These are phyloP conservation scores for Zaprionus lachaisei DNA, from an alignment of 1,140 invertebrate genomes.

Conservation along the genomic window DNA sequence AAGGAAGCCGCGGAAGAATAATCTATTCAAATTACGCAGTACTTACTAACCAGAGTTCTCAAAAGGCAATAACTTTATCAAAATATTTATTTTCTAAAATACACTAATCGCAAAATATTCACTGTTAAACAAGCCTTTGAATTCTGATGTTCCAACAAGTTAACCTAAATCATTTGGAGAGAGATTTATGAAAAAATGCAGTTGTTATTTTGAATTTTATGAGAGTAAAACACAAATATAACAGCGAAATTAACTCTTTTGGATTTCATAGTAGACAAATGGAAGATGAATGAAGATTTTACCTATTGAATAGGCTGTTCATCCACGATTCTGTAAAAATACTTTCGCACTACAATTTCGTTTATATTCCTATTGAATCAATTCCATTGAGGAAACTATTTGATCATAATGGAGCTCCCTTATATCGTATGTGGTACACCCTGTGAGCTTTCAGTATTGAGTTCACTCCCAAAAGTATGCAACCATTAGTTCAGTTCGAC, in stretches of 20 bases:
- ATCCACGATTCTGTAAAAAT: neutral
- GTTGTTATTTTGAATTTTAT: constrained; percentile 5
- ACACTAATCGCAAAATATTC: neutral
- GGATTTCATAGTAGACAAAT: neutral
- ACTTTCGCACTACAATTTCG: neutral
- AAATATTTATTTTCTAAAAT: constrained; percentile 3
- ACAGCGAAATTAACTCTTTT: neutral
- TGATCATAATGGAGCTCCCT: neutral
- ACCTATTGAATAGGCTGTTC: neutral
- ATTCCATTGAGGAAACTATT: neutral
- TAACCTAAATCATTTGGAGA: neutral
- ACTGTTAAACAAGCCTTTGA: neutral
- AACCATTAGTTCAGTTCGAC: neutral
- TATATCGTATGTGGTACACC: too few species aligned
- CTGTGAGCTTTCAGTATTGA: neutral
- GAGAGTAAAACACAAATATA: neutral
- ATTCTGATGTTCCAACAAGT: neutral
- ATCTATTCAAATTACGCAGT: neutral
- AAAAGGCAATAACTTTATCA: neutral
- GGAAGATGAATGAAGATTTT: too few species aligned
- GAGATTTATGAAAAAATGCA: neutral
- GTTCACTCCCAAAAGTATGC: constrained; percentile 34
- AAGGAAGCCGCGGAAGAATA: neutral
- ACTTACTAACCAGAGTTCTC: constrained; percentile 1
- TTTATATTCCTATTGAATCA: neutral